These are phyloP conservation scores for Phoenicopterus ruber DNA, from an alignment of 2,113 vertebrate genomes.

Conservation along the genomic window DNA sequence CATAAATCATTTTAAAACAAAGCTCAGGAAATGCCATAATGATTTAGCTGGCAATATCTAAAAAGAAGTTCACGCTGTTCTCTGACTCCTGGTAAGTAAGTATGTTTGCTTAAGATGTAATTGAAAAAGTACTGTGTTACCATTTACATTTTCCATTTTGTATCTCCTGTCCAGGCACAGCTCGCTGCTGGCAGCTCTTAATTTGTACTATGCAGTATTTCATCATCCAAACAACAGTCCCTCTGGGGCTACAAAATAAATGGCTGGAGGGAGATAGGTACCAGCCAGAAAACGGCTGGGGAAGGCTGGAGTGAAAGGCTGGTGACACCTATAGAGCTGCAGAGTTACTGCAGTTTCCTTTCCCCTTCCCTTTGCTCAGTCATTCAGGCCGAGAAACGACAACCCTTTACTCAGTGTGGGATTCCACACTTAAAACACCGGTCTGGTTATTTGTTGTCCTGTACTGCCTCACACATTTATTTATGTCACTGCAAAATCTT, in stretches of 20 bases:
- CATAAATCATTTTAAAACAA: slow-evolving; percentile 41
- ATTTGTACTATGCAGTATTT: neutral
- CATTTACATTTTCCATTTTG: neutral
- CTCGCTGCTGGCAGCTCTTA: neutral
- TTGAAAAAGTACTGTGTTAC: neutral
- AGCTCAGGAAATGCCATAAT: slow-evolving; percentile 24
- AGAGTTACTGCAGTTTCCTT: slow-evolving; percentile 11
- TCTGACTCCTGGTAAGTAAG: neutral
- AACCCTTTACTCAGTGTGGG: neutral
- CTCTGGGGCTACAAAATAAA: neutral
- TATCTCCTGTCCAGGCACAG: neutral
- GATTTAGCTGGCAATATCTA: neutral
- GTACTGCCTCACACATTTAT: neutral
- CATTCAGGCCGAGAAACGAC: neutral
- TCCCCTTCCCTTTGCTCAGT: neutral
- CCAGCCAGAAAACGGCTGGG: neutral
- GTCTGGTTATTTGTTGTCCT: neutral
- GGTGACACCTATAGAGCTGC: slow-evolving; percentile 34
- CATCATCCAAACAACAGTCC: neutral
- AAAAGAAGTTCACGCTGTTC: neutral
- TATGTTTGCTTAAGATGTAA: slow-evolving; percentile 14
- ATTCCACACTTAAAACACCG: neutral
- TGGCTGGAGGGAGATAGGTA: neutral
- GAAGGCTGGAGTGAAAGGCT: neutral
- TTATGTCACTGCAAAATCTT: neutral